Conservation (phyloP, 2,888 invertebrate species). For the Dryococelus australis region DNA sequence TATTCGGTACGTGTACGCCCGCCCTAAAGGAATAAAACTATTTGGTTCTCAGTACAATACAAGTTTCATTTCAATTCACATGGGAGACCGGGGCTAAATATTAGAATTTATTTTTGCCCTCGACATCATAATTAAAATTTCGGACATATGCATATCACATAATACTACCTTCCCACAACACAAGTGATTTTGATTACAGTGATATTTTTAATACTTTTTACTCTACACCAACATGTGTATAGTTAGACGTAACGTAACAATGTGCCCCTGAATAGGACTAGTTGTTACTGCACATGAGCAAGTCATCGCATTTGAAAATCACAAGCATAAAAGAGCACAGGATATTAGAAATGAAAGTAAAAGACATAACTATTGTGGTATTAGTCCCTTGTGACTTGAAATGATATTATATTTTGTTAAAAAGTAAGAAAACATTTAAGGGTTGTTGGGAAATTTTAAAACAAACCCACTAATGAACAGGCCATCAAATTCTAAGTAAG, state of each 20-base stretch:
- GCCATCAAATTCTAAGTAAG: background rate
- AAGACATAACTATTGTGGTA: too few species aligned
- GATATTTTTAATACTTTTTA: background rate
- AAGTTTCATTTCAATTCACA: too few species aligned
- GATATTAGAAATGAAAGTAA: background rate
- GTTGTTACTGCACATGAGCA: background rate
- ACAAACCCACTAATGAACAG: background rate
- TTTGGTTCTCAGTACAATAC: too few species aligned
- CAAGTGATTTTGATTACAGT: background rate
- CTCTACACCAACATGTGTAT: background rate
- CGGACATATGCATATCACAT: background rate
- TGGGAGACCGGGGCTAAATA: background rate
- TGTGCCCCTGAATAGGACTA: background rate
- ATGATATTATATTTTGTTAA: background rate
- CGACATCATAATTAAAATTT: background rate
- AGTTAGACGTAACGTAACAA: background rate
- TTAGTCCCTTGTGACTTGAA: background rate
- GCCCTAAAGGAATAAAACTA: too few species aligned
- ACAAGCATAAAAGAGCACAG: background rate
- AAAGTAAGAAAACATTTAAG: background rate
- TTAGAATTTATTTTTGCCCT: background rate
- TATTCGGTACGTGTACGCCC: too few species aligned
- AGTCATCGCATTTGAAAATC: background rate
- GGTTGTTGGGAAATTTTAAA: background rate
- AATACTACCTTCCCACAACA: background rate